Base-by-base conservation (phyloP, 2,797 vertebrate species). In the Cossypha caffra region DNA sequence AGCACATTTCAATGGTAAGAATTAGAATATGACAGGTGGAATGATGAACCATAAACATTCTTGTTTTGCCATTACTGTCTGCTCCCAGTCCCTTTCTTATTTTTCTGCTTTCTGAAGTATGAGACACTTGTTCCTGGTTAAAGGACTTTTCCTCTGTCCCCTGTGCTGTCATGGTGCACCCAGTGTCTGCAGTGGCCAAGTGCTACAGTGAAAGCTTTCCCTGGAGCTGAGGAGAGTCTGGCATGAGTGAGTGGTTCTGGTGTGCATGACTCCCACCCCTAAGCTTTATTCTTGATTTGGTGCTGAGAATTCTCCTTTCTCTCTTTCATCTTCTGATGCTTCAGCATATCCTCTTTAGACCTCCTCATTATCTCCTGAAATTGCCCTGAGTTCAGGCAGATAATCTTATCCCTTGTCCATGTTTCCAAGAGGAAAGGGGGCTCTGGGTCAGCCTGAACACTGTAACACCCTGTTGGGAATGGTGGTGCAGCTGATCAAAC, bases 171-270 rank as follows among this genome's bases (percentile, higher is more conserved):
- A 7, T 0, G 0, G 19, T 50, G 42, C 42, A 80, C 35, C 31
- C 55, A 68, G 42, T 14, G 52, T 66, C 64, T 86, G 84, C 67
- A 28, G 43, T 40, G 59, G 35, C 21, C 42, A 24, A 28, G 33
- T 13, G 47, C 26, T n/a, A 10, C 35, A 26, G 29, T 38, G 55
- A 38, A 28, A 69, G 25, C 26, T 61, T 73, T 59, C 37, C 17
- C 24, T 58, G 72, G 20, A 69, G n/a, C 55, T 35, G 38, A 50
- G 69, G 42, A 59, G 23, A 45, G 24, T 21, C 51, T 55, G 2
- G 28, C 11, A 19, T 11, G 31, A 38, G 10, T 4, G 11, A n/a
- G 10, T 13, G 17, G 19, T 40, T 83, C 48, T 0, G 0, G 3
- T 28, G 13, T 9, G 64, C 63, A 67, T 69, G 29, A 10, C 16